Evolutionary conservation across 64 coral and sea anemone species (phyloP).

Genomic region (Cladopsammia gracilis): DNA sequence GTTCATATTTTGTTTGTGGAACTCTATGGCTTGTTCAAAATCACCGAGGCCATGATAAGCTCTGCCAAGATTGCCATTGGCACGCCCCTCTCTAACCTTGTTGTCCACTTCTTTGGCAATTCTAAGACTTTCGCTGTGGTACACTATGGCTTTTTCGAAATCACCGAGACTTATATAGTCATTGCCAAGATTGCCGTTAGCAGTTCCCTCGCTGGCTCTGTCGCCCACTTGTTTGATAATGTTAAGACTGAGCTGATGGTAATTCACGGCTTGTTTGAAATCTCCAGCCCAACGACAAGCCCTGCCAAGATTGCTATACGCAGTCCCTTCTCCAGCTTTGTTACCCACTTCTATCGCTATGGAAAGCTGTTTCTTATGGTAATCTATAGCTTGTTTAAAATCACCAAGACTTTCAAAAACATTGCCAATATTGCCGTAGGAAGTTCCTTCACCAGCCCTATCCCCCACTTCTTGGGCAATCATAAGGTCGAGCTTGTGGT

Average conservation of each 20-base stretch:
- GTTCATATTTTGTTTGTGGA: neutral
- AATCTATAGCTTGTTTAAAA: neutral
- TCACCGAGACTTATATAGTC: neutral
- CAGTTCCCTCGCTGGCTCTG: too few species aligned
- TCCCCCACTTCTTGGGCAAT: neutral
- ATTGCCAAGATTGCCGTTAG: too few species aligned
- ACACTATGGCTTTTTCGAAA: neutral
- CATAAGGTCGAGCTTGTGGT: neutral
- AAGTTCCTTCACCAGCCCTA: conserved; percentile 2
- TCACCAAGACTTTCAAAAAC: neutral
- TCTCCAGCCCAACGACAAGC: neutral
- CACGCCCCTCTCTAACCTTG: neutral
- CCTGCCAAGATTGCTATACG: neutral
- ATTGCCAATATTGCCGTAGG: neutral
- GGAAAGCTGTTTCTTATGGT: neutral
- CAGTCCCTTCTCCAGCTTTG: neutral
- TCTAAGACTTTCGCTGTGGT: neutral
- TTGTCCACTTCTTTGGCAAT: neutral
- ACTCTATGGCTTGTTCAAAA: neutral
- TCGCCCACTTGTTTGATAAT: too few species aligned
- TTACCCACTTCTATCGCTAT: neutral
- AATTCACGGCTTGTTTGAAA: too few species aligned
- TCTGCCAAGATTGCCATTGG: conserved; percentile 4
- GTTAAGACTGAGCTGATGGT: too few species aligned
- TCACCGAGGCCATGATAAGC: neutral